These are phyloP conservation scores for Eidolon dupreanum DNA, from an alignment of 2,797 vertebrate species.

Conservation along the genomic window DNA sequence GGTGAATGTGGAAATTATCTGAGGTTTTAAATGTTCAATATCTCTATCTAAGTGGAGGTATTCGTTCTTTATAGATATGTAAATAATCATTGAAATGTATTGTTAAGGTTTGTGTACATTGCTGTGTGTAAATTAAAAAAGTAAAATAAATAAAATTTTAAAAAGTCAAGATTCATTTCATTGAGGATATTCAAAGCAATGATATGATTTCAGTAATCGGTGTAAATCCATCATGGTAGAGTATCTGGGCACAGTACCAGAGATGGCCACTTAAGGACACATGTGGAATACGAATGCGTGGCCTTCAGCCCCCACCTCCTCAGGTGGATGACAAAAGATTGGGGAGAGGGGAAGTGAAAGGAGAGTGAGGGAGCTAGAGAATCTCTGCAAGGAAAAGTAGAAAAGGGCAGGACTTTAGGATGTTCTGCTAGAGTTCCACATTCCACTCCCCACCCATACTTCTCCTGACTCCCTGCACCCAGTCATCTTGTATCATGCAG, in stretches of 20 bases:
- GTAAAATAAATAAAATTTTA: not conserved
- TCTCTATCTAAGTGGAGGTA: not conserved
- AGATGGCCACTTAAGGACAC: not conserved
- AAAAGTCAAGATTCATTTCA: not conserved
- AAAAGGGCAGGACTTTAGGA: not conserved
- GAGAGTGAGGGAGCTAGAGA: not conserved
- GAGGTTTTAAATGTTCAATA: not conserved
- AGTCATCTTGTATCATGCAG: not conserved
- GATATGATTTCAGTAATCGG: not conserved
- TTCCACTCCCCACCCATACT: fast-evolving
- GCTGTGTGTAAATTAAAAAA: not conserved
- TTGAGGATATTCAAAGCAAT: not conserved
- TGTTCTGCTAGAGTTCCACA: not conserved
- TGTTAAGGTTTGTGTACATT: not conserved
- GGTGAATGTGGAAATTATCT: not conserved
- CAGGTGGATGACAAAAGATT: not conserved
- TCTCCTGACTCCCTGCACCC: not conserved
- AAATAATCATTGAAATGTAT: not conserved
- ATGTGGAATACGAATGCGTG: not conserved
- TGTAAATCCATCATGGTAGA: not conserved
- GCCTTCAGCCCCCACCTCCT: too few species aligned
- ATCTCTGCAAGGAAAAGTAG: not conserved
- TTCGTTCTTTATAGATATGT: not conserved
- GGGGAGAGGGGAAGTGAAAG: not conserved
- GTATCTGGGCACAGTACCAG: not conserved